Conservation (phyloP, 2,797 vertebrate species). For the Ctenosaura bakeri region DNA sequence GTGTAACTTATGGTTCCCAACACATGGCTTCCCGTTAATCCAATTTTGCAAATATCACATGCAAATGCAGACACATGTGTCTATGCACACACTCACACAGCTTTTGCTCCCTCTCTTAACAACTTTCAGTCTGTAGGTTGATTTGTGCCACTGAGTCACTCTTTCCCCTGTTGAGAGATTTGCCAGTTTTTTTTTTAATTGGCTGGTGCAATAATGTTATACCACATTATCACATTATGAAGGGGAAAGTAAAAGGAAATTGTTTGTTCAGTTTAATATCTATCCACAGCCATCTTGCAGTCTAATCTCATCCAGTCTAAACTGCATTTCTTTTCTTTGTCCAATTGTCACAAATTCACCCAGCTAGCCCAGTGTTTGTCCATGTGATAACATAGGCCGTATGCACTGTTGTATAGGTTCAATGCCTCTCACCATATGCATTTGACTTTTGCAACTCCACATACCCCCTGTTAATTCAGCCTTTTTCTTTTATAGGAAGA, state of each 20-base stretch:
- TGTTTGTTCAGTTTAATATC: not conserved
- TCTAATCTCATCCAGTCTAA: constrained; percentile 1
- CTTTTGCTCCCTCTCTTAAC: not conserved
- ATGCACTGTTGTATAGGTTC: no score
- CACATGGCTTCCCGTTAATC: constrained; percentile 35
- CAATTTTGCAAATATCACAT: constrained; percentile 27
- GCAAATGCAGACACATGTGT: not conserved
- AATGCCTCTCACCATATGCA: no score
- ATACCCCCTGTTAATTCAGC: not conserved
- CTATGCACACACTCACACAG: not conserved
- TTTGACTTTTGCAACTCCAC: no score
- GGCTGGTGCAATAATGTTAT: constrained; percentile 11
- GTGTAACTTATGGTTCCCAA: constrained; percentile 53
- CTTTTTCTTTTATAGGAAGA: not conserved
- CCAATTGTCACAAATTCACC: not conserved
- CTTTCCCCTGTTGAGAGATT: not conserved
- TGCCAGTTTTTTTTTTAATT: not conserved
- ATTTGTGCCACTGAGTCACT: constrained; percentile 26
- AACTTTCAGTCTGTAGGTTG: not conserved
- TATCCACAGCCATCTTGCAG: not conserved
- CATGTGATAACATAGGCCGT: not conserved
- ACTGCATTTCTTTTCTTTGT: not conserved
- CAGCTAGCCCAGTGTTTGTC: not conserved
- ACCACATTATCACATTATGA: not conserved
- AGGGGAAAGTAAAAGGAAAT: constrained; percentile 26